These are phyloP conservation scores for Ornithoptera alexandrae DNA, from an alignment of 2,888 invertebrate genomes.

Conservation along the genomic window DNA sequence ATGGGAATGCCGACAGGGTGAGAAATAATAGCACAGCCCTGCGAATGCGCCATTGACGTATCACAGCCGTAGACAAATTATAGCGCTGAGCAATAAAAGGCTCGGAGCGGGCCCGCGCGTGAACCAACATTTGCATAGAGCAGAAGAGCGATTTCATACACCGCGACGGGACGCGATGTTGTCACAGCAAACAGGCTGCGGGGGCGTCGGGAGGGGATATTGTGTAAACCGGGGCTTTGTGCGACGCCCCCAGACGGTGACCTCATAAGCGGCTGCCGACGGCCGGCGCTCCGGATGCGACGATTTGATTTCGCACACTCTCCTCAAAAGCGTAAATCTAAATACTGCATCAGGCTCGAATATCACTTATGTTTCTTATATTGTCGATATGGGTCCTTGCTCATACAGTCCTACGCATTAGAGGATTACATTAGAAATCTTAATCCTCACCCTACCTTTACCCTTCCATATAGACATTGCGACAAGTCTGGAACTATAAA, in stretches of 20 bases:
- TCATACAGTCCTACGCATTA: too few relatives aligned
- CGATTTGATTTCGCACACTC: conserved; percentile 15
- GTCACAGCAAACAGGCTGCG: conserved; percentile 25
- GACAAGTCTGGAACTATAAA: too few relatives aligned
- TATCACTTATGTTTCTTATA: neutral
- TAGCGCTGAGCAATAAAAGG: conserved; percentile 18
- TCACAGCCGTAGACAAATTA: conserved; percentile 8
- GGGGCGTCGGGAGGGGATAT: conserved; percentile 30
- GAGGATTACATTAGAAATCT: too few relatives aligned
- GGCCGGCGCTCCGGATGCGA: conserved; percentile 10
- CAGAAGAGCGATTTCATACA: conserved; percentile 28
- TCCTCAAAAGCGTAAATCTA: neutral
- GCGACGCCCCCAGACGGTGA: conserved; percentile 17
- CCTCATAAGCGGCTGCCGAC: conserved; percentile 2
- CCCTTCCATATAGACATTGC: too few relatives aligned
- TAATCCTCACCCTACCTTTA: too few relatives aligned
- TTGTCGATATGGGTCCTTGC: too few relatives aligned
- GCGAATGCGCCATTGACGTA: neutral
- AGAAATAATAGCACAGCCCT: neutral
- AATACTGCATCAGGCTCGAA: neutral
- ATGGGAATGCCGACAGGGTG: neutral
- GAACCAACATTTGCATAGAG: conserved; percentile 35
- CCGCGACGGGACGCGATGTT: conserved; percentile 27
- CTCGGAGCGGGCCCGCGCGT: conserved; percentile 15
- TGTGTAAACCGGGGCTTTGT: conserved; percentile 31